Evolutionary conservation across 2,797 vertebrate genomes (phyloP).

Genomic region (Lutjanus campechanus): DNA sequence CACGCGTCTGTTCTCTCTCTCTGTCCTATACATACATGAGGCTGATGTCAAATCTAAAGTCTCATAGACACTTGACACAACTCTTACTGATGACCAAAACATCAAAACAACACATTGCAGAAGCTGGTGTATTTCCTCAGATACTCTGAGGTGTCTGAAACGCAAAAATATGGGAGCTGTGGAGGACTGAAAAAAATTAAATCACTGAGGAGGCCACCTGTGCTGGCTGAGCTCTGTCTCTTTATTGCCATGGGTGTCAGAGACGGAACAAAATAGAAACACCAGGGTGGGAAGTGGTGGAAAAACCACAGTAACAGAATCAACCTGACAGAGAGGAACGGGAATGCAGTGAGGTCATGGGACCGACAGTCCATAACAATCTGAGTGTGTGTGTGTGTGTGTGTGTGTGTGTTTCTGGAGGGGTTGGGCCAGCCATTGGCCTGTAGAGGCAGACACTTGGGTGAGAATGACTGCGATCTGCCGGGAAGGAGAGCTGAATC

Average conservation of each 20-base stretch:
- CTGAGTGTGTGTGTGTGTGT: constrained; percentile 39
- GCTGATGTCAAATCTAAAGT: constrained; percentile 27
- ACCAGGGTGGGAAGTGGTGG: constrained; percentile 61
- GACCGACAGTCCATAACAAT: constrained; percentile 71
- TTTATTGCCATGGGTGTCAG: constrained; percentile 29
- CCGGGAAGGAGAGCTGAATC: constrained; percentile 75
- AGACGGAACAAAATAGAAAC: constrained; percentile 50
- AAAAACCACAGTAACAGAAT: constrained; percentile 83
- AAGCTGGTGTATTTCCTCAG: constrained; percentile 23
- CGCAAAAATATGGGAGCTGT: constrained; percentile 10
- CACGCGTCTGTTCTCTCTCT: constrained; percentile 52
- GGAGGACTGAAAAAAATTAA: not conserved
- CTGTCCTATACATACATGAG: constrained; percentile 18
- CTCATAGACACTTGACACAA: constrained; percentile 24
- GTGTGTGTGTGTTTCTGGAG: constrained; percentile 43
- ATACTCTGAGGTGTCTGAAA: not conserved
- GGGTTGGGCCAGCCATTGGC: constrained; percentile 64
- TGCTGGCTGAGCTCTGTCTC: constrained; percentile 30
- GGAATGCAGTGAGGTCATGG: constrained; percentile 85
- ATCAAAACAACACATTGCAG: constrained; percentile 4
- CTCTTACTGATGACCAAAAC: constrained; percentile 13
- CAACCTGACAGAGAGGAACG: constrained; percentile 80
- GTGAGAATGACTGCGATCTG: constrained; percentile 76
- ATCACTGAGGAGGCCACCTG: constrained; percentile 45
- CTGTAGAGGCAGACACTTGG: constrained; percentile 78